phyloP scores from a whole-genome alignment of 2,113 vertebrate species.

The Triplophysa tibetana region DNA sequence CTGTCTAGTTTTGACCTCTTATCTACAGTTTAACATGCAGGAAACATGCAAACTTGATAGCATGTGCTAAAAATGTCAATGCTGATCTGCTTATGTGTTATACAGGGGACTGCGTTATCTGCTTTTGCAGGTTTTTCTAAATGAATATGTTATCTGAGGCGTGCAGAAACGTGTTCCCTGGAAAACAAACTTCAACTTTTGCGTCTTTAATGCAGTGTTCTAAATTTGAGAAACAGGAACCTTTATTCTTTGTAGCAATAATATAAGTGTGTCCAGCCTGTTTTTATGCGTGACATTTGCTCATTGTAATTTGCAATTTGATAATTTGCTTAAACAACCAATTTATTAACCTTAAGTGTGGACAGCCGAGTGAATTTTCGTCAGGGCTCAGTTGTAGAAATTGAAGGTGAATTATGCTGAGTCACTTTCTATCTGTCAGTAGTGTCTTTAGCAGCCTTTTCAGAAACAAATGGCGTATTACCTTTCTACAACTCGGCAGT shows the following conservation, averaged over 20 bases:
- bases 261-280: no score
- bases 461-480: conserved; percentile 31
- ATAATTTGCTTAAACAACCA: no score
- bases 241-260: background rate
- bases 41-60: no score
- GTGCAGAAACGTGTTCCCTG: background rate
- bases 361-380: conserved; percentile 12
- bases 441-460: background rate
- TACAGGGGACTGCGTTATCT: no score
- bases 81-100: no score
- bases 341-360: background rate
- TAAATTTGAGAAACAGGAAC: background rate
- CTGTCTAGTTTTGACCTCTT: conserved; percentile 42
- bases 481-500: conserved; percentile 47
- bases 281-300: no score
- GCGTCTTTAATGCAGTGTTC: no score
- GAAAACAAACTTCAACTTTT: background rate
- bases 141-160: no score
- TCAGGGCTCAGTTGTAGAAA: background rate
- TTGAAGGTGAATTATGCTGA: conserved; percentile 54
- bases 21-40: no score
- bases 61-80: background rate
- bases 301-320: no score
- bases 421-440: conserved; percentile 41
- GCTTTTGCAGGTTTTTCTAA: no score